Base-by-base conservation (phyloP, 2,113 vertebrate species). In the Agelaius tricolor region DNA sequence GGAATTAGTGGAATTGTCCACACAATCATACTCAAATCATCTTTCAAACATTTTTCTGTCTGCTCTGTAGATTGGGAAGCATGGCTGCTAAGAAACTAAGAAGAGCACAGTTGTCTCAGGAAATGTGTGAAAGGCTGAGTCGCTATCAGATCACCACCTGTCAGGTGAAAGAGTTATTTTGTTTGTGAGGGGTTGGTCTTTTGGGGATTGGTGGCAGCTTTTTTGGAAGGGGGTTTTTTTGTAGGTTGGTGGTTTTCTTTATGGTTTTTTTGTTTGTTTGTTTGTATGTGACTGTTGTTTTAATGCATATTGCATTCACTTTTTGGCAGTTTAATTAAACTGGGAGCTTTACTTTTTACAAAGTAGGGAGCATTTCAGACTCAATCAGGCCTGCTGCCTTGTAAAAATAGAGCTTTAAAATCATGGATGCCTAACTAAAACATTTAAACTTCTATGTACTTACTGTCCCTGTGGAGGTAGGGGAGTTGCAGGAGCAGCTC, bases 11-110 rank as follows among this genome's bases (percentile, higher is more conserved):
- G 49, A 85, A 35, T 47, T 41, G 65, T 75, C 30, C 14, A 19
- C 49, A 8, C 24, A 55, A 35, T 67, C 10, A 6, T 31, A 19
- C 54, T 68, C 46, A 35, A 89, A 51, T 26, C 11, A 28, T 90
- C 88, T 76, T 74, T 62, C 37, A 81, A 41, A 46, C 7, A 0
- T 4, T 31, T 57, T 39, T 54, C 93, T 28, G 39, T 95, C 90
- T 89, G 4, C 27, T 33, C 12, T 66, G 81, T 67, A 95, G 82
- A 24, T 55, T 71, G 84, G 30, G 41, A 76, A 90, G 17, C 26
- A 98, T 99, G 98, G 94, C 98, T 84, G 89, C 91, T 88, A 99
- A 98, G 96, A 98, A 98, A 80, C 89, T 99, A 41, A 97, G 97
- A 94, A 97, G 98, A 97, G 96, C 97, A 57, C 97, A 90, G 26